Conservation (phyloP, 64 coral and sea anemone genomes). For the Cladopsammia gracilis region DNA sequence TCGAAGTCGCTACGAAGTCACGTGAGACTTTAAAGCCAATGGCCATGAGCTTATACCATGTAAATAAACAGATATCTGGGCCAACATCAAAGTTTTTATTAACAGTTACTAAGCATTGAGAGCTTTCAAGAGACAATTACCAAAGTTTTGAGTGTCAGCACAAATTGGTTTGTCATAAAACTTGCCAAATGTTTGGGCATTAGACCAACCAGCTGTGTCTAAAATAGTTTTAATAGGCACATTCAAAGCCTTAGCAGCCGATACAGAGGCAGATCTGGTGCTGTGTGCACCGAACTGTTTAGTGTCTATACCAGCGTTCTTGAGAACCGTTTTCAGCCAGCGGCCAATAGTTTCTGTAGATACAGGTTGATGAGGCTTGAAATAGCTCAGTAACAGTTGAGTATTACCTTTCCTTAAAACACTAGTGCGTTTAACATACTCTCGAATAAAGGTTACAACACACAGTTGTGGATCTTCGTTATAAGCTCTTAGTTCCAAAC, state of each 20-base stretch:
- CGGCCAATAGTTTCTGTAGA: constrained; percentile 24
- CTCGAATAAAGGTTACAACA: constrained; percentile 17
- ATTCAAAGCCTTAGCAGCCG: constrained; percentile 37
- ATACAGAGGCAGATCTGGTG: constrained; percentile 56
- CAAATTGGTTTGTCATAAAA: constrained; percentile 55
- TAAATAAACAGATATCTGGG: no score
- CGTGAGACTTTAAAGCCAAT: no score
- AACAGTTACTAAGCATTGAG: no score
- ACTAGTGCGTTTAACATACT: neutral
- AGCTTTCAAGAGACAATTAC: no score
- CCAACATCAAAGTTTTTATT: no score
- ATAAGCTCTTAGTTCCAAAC: neutral
- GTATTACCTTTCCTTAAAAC: neutral
- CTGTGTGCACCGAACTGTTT: constrained; percentile 39
- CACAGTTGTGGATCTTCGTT: neutral
- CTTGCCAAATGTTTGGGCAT: constrained; percentile 54
- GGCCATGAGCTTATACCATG: no score
- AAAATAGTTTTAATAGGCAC: constrained; percentile 34
- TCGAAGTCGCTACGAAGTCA: no score
- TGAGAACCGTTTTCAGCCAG: constrained; percentile 45
- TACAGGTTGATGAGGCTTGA: constrained; percentile 43
- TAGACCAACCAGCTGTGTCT: constrained; percentile 61
- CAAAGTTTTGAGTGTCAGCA: no score
- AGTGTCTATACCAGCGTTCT: constrained; percentile 33
- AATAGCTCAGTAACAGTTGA: constrained; percentile 47